Conservation (phyloP, 2,797 vertebrate genomes). For the Hoplostethus atlanticus region DNA sequence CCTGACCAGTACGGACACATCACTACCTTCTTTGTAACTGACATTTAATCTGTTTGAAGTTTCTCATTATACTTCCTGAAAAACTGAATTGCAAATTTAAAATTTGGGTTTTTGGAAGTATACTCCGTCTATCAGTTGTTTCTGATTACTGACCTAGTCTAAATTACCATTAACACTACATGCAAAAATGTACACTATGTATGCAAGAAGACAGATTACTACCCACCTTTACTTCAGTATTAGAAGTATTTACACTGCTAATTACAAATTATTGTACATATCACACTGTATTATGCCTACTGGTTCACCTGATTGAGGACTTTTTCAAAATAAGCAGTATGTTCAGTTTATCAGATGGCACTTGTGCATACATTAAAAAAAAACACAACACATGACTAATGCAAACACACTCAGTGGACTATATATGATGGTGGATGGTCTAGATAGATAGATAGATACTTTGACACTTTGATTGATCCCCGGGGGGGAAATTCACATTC, state of each 20-base stretch:
- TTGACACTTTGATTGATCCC: too few relatives aligned
- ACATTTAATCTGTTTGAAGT: slow-evolving; percentile 93
- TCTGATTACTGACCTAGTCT: not conserved
- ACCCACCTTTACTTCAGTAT: not conserved
- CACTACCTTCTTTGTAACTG: slow-evolving; percentile 88
- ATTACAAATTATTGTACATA: too few relatives aligned
- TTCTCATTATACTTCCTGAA: slow-evolving; percentile 87
- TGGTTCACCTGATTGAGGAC: not conserved
- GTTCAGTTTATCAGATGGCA: not conserved
- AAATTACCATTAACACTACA: not conserved
- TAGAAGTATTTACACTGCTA: too few relatives aligned
- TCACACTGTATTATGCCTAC: not conserved
- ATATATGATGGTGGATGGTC: too few relatives aligned
- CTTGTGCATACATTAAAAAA: too few relatives aligned
- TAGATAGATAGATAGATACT: too few relatives aligned
- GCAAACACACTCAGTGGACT: too few relatives aligned
- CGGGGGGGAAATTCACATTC: too few relatives aligned
- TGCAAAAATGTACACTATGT: slow-evolving; percentile 2
- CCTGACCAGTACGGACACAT: slow-evolving; percentile 88
- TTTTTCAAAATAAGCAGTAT: not conserved
- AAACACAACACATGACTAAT: too few relatives aligned
- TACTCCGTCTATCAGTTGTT: slow-evolving; percentile 14
- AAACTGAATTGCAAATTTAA: slow-evolving; percentile 10
- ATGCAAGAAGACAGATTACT: not conserved
- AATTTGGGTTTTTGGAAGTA: not conserved